phyloP scores from a whole-genome alignment of 2,888 invertebrate species.

The Stenodema calcarata region DNA sequence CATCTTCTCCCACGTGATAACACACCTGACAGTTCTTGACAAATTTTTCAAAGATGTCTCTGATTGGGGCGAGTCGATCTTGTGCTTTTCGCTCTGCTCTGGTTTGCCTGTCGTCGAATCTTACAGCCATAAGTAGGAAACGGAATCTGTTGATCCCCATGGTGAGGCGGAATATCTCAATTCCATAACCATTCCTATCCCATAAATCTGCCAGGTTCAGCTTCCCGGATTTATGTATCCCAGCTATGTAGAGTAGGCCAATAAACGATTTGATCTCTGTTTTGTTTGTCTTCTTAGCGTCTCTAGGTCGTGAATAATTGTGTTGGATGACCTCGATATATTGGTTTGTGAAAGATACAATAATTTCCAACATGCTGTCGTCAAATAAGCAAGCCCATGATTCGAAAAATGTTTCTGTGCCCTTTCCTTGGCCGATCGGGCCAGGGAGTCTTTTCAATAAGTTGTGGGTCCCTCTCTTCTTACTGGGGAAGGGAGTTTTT shows the following conservation, averaged over 20 bases:
- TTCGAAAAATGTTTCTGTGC: conserved; percentile 53
- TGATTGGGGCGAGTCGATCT: conserved; percentile 58
- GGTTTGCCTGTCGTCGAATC: conserved; percentile 48
- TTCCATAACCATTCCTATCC: conserved; percentile 40
- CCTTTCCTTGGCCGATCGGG: conserved; percentile 51
- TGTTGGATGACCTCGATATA: conserved; percentile 32
- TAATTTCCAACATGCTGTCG: conserved; percentile 55
- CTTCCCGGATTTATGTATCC: conserved; percentile 33
- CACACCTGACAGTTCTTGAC: conserved; percentile 58
- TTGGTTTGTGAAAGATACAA: conserved; percentile 57
- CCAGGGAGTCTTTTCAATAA: conserved; percentile 40
- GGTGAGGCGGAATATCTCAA: conserved; percentile 43
- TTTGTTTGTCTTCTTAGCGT: conserved; percentile 53
- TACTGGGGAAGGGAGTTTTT: conserved; percentile 39
- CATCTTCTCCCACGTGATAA: conserved; percentile 53
- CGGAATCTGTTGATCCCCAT: conserved; percentile 45
- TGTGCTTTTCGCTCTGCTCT: conserved; percentile 55
- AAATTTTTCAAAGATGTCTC: too few relatives aligned
- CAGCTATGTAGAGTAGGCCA: conserved; percentile 54
- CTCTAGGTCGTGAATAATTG: conserved; percentile 55
- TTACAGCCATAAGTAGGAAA: conserved; percentile 26
- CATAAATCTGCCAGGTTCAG: conserved; percentile 53
- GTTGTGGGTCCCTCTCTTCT: conserved; percentile 33
- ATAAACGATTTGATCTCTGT: conserved; percentile 55
- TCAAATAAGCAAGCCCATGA: conserved; percentile 55